Conservation (phyloP, 1,140 invertebrate species). For the Ditylenchus dipsaci region DNA sequence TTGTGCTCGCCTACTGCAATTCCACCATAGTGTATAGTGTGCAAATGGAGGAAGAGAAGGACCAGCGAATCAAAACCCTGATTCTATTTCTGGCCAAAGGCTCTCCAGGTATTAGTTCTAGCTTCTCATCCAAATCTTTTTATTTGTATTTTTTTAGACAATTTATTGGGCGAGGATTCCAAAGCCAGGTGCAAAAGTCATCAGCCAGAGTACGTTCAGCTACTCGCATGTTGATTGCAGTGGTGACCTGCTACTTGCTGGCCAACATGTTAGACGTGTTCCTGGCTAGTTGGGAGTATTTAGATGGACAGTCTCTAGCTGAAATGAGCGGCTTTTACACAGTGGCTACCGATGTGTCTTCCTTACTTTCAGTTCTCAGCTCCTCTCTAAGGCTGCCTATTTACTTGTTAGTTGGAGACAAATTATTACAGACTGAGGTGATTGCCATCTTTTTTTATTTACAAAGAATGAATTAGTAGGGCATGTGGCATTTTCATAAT, state of each 20-base stretch:
- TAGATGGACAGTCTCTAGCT: constrained; percentile 28
- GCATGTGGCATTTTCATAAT: too few relatives aligned
- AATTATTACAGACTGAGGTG: not conserved
- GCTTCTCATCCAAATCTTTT: not conserved
- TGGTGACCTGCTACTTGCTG: constrained; percentile 43
- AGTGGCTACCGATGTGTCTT: constrained; percentile 45
- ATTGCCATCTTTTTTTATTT: not conserved
- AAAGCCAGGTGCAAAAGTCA: constrained; percentile 35
- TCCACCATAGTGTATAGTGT: constrained; percentile 43
- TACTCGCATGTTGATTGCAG: constrained; percentile 49
- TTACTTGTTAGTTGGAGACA: constrained; percentile 20
- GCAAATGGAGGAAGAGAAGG: constrained; percentile 15
- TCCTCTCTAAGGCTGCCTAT: constrained; percentile 46
- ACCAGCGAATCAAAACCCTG: constrained; percentile 35
- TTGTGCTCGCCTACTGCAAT: constrained; percentile 49
- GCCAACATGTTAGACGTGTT: constrained; percentile 49
- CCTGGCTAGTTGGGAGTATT: constrained; percentile 45
- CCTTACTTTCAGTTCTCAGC: constrained; percentile 43
- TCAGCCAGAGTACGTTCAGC: constrained; percentile 38
- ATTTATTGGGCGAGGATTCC: constrained; percentile 8
- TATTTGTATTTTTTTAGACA: constrained; percentile 25
- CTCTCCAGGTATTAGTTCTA: not conserved
- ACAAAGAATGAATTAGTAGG: too few relatives aligned
- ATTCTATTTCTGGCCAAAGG: constrained; percentile 40
- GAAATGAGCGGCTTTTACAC: constrained; percentile 35